These are phyloP conservation scores for Elymnias hypermnestra DNA, from an alignment of 1,140 invertebrate genomes.

Conservation along the genomic window DNA sequence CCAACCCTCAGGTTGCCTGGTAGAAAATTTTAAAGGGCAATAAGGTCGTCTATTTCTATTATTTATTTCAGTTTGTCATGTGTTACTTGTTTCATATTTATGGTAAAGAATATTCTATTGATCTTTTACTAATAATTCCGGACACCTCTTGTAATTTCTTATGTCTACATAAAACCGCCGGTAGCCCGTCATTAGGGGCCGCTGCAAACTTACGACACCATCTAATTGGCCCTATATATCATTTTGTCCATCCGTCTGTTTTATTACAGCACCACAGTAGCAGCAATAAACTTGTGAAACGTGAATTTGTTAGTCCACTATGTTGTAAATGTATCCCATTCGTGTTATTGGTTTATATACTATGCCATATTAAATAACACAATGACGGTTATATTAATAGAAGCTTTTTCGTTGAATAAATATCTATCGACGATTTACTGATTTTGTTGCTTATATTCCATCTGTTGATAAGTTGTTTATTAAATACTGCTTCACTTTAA, in stretches of 20 bases:
- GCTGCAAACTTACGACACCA: conserved; percentile 54
- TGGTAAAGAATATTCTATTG: no score
- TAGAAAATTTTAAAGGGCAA: no score
- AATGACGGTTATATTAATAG: neutral
- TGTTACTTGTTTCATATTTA: no score
- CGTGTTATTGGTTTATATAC: conserved; percentile 6
- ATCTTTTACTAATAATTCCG: neutral
- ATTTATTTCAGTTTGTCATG: no score
- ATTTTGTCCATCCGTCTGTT: conserved; percentile 42
- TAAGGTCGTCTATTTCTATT: no score
- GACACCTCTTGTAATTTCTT: conserved; percentile 16
- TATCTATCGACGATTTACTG: no score
- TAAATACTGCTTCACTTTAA: no score
- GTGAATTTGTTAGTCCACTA: conserved; percentile 33
- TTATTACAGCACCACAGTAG: conserved; percentile 57
- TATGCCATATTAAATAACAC: neutral
- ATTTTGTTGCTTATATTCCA: no score
- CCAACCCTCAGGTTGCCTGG: no score
- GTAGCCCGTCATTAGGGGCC: conserved; percentile 57
- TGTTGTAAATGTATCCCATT: conserved; percentile 23
- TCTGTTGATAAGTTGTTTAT: no score
- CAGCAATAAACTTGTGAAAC: conserved; percentile 58
- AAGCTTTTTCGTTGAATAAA: neutral
- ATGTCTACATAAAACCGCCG: conserved; percentile 21
- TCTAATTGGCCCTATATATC: conserved; percentile 63